Percentiles rank a stretch among this genome's conserved stretches.
phyloP scores from a whole-genome alignment of 2,888 invertebrate species.

The Caenorhabditis drosophilae region DNA sequence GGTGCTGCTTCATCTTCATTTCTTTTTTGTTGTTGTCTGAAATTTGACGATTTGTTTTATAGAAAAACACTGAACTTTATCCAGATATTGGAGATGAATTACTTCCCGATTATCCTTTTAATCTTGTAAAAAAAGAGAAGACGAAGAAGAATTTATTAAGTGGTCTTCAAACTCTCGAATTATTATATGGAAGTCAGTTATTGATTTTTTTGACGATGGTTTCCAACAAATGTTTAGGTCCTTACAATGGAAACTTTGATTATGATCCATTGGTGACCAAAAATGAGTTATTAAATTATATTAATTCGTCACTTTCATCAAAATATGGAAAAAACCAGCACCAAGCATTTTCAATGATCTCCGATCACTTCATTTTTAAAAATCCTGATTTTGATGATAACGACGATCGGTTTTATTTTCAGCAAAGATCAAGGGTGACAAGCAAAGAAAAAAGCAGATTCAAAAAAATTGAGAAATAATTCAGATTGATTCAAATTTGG shows the following conservation, averaged over 20 bases:
- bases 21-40: no score
- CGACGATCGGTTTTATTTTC: constrained; percentile 20
- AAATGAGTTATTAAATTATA: constrained; percentile 20
- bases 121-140: constrained; percentile 3
- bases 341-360: constrained; percentile 3
- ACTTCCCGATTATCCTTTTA: constrained; percentile 14
- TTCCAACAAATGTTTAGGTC: no score
- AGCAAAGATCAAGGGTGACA: constrained; percentile 11
- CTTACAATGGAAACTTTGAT: constrained; percentile 7
- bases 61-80: no score
- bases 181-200: constrained; percentile 28
- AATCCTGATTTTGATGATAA: constrained; percentile 4
- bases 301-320: constrained; percentile 17
- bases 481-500: constrained; percentile 25
- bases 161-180: constrained; percentile 25
- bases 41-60: no score
- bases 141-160: no score
- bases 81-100: constrained; percentile 30
- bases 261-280: constrained; percentile 19
- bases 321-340: constrained; percentile 20
- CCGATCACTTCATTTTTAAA: constrained; percentile 15
- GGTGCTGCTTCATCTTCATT: constrained; percentile 5
- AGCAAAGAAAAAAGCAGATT: background rate
- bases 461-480: background rate
- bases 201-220: no score